Evolutionary conservation across 2,888 invertebrate species (phyloP).

Genomic region (Trachelus tabidus): DNA sequence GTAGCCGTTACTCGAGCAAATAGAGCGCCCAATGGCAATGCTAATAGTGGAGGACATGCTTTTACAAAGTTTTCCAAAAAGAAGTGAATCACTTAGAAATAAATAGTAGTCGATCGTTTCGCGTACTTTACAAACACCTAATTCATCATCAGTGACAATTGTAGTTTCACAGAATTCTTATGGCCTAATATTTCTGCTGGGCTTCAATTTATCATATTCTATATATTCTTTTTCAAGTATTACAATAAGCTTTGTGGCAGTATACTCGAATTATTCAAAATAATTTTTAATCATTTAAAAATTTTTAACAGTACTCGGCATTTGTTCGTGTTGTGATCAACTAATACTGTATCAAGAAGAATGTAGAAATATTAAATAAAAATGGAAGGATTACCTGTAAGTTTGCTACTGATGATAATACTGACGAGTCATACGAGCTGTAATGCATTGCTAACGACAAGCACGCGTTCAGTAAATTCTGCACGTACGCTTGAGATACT

Average conservation of each 20-base stretch:
- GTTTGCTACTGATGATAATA: neutral
- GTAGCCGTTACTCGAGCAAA: neutral
- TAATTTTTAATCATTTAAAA: neutral
- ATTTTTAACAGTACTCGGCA: too few species aligned
- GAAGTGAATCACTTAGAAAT: neutral
- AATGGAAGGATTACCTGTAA: neutral
- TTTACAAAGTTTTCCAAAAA: neutral
- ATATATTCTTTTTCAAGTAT: neutral
- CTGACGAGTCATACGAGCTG: neutral
- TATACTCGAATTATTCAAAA: neutral
- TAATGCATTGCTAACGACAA: neutral
- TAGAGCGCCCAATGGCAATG: neutral
- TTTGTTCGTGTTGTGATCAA: neutral
- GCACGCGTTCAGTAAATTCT: neutral
- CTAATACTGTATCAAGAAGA: neutral
- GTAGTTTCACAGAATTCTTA: neutral
- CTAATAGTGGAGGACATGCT: neutral
- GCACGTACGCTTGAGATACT: neutral
- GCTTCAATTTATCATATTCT: neutral
- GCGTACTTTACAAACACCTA: neutral
- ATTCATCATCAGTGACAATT: neutral
- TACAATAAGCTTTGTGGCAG: neutral
- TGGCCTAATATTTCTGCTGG: neutral
- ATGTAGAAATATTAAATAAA: neutral
- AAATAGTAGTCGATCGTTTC: neutral